phyloP scores from a whole-genome alignment of 53 echinoderm and acorn worm genomes.

The Echinarachnius parma region DNA sequence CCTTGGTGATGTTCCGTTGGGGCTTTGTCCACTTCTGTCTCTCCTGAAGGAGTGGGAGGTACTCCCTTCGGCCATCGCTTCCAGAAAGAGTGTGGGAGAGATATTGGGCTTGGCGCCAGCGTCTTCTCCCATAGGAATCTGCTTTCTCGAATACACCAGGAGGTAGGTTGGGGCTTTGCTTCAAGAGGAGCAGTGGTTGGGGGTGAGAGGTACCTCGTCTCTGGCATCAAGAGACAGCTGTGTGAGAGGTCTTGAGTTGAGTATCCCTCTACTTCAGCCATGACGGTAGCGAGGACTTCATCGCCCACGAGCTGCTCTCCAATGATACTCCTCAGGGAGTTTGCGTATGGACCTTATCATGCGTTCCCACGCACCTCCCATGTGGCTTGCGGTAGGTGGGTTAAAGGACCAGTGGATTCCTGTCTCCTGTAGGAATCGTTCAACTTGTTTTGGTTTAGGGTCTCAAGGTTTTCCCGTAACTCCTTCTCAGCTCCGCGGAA shows the following conservation, averaged over 20 bases:
- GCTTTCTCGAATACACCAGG: conserved; percentile 33
- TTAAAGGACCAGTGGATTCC: conserved; percentile 65
- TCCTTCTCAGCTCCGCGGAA: conserved; percentile 70
- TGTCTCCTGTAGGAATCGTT: conserved; percentile 36
- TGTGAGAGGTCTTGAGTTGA: conserved; percentile 60
- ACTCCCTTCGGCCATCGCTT: conserved; percentile 47
- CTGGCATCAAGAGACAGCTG: conserved; percentile 40
- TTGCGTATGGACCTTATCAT: conserved; percentile 57
- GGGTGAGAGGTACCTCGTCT: conserved; percentile 51
- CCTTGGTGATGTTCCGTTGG: conserved; percentile 19
- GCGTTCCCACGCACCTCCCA: conserved; percentile 72
- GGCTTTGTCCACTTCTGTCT: conserved; percentile 50
- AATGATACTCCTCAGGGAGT: conserved; percentile 44
- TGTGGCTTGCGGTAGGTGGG: conserved; percentile 63
- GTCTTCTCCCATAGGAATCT: conserved; percentile 24
- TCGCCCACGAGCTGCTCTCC: conserved; percentile 36
- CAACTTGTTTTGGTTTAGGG: conserved; percentile 42
- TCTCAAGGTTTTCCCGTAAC: conserved; percentile 30
- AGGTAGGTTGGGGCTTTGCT: neutral
- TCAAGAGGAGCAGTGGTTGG: conserved; percentile 63
- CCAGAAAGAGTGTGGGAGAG: conserved; percentile 54
- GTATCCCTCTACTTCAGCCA: conserved; percentile 68
- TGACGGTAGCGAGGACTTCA: conserved; percentile 34
- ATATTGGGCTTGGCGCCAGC: conserved; percentile 60
- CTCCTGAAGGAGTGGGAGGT: conserved; percentile 50